Conservation (phyloP, 1,140 invertebrate genomes). For the Drosophila pandora region DNA sequence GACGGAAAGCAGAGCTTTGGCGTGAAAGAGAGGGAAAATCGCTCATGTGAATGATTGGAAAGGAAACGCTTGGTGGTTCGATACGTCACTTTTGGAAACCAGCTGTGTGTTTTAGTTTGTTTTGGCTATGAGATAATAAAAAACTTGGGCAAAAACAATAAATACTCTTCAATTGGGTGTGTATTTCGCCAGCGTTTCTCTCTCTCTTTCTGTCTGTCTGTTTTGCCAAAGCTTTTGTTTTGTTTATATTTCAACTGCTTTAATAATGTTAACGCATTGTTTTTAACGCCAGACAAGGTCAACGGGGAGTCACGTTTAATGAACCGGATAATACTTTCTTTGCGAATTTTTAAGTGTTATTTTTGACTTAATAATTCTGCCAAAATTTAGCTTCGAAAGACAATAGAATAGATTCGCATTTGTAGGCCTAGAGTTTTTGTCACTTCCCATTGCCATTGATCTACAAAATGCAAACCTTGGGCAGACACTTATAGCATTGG, state of each 20-base stretch:
- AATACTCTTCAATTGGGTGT: background rate
- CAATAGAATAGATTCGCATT: constrained; percentile 2
- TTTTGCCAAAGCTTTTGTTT: constrained; percentile 17
- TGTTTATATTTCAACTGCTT: constrained; percentile 18
- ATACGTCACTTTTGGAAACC: constrained; percentile 30
- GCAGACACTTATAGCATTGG: constrained; percentile 21
- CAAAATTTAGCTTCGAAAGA: background rate
- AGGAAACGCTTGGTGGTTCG: constrained; percentile 10
- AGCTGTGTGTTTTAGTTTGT: constrained; percentile 39
- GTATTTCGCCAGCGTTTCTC: constrained; percentile 13
- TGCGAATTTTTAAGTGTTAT: background rate
- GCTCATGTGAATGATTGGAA: constrained; percentile 12
- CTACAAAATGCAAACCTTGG: constrained; percentile 22
- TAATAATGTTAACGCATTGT: constrained; percentile 27
- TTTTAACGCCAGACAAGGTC: constrained; percentile 33
- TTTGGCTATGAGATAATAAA: constrained; percentile 40
- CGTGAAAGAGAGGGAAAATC: background rate
- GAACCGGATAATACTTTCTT: constrained; percentile 32
- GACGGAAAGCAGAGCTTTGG: background rate
- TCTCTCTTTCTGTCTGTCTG: constrained; percentile 10
- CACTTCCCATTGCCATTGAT: constrained; percentile 33
- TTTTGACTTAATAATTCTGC: constrained; percentile 1
- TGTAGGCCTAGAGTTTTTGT: constrained; percentile 11
- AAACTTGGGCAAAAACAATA: constrained; percentile 6
- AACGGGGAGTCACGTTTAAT: constrained; percentile 30